Evolutionary conservation across 2,888 invertebrate genomes (phyloP), one percentile per base, ranked within the genome.

Genomic region (Lissonota sp.): DNA sequence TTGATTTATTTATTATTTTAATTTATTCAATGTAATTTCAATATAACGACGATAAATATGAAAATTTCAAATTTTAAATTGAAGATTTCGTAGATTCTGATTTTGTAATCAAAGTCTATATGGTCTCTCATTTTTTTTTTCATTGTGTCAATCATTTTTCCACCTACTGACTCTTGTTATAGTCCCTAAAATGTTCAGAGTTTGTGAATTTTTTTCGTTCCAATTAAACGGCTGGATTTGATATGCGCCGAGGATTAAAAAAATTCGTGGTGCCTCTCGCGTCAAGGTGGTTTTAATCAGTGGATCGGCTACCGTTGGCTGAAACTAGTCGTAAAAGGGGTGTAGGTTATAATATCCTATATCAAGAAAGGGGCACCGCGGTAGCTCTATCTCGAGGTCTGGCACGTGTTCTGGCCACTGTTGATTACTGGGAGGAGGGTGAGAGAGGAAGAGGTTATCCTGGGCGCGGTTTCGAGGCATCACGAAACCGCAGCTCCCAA

Each of bases 351-450:
- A 55, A 58, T 60, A 60, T 60, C 12, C 57, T 74, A 74, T 58
- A 14, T n/a, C 5, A 51, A 6, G 40, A 42, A 12, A 51, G n/a
- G n/a, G 57, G 53, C 12, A 51, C n/a, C n/a, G n/a, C n/a, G n/a
- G 58, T 42, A 60, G 60, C 69, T 55, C n/a, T n/a, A n/a, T n/a
- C 77, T 71, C 63, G 63, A 40, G 72, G 5, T 66, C 44, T 72
- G 55, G 58, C 66, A 53, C 72, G 40, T 76, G 75, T 26, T n/a
- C 79, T n/a, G n/a, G n/a, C n/a, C 74, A 69, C 79, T 81, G 85
- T 85, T 86, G 86, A 86, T 86, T 85, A 85, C 85, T 86, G 84
- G 80, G 74, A 51, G 51, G 14, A 6, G 14, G n/a, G 6, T 75
- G 75, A 74, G 16, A 26, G n/a, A n/a, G n/a, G n/a, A n/a, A n/a